Conservation (phyloP, 2,113 vertebrate genomes). For the Melanostigma gelatinosum region DNA sequence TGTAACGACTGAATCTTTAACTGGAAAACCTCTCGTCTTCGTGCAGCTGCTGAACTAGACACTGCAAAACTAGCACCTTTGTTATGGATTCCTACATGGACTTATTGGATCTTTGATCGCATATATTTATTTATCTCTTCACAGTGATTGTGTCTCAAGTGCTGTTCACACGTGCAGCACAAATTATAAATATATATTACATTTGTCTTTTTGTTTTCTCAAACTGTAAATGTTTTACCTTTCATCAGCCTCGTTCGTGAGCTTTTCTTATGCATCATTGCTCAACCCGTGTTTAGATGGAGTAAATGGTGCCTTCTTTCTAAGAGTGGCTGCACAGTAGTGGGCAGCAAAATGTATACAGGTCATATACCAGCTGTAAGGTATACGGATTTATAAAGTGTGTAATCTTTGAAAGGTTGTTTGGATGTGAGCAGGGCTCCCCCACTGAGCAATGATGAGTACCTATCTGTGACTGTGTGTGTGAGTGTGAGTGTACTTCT, state of each 20-base stretch:
- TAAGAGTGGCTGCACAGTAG: slow-evolving; percentile 22
- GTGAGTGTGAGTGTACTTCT: slow-evolving; percentile 21
- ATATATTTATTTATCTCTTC: slow-evolving; percentile 54
- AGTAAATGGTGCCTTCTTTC: slow-evolving; percentile 18
- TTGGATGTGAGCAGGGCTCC: slow-evolving; percentile 79
- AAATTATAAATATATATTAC: slow-evolving; percentile 12
- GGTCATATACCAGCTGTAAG: slow-evolving; percentile 45
- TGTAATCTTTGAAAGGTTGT: slow-evolving; percentile 42
- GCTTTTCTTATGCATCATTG: slow-evolving; percentile 32
- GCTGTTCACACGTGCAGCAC: slow-evolving; percentile 52
- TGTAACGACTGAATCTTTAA: slow-evolving; percentile 49
- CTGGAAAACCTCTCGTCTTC: slow-evolving; percentile 68
- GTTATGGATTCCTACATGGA: slow-evolving; percentile 62
- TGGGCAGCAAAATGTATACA: slow-evolving; percentile 25
- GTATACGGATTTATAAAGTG: slow-evolving; percentile 24
- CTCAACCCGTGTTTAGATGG: slow-evolving; percentile 32
- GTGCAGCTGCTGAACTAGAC: slow-evolving; percentile 67
- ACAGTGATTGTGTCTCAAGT: slow-evolving; percentile 31
- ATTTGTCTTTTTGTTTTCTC: slow-evolving; percentile 19
- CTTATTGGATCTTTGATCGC: slow-evolving; percentile 58
- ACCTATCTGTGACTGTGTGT: slow-evolving; percentile 45
- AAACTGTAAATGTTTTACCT: slow-evolving; percentile 65
- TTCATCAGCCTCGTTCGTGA: slow-evolving; percentile 62
- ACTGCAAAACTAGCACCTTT: slow-evolving; percentile 68
- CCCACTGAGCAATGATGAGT: slow-evolving; percentile 70